Evolutionary conservation across 1,140 invertebrate species (phyloP).

Genomic region (Centruroides vittatus): DNA sequence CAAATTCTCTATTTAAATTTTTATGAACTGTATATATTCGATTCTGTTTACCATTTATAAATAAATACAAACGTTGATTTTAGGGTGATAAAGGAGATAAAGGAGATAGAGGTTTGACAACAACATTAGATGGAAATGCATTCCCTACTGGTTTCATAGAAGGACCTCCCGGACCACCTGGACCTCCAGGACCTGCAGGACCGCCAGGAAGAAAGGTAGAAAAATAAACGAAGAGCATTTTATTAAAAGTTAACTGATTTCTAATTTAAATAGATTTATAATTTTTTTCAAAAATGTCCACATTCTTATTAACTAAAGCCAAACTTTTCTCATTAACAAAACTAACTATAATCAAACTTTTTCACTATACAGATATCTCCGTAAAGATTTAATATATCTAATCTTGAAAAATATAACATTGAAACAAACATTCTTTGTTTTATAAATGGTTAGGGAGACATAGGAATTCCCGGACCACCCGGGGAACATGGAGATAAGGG

Average conservation of each 20-base stretch:
- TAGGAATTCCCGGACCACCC: slow-evolving; percentile 61
- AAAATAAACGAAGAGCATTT: too few species aligned
- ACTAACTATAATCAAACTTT: too few species aligned
- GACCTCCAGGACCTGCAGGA: slow-evolving; percentile 54
- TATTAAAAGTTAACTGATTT: too few species aligned
- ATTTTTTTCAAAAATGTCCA: too few species aligned
- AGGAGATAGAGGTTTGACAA: slow-evolving; percentile 74
- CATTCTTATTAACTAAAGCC: too few species aligned
- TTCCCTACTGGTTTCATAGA: slow-evolving; percentile 82
- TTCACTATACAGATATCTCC: too few species aligned
- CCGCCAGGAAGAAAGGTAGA: slow-evolving; percentile 50
- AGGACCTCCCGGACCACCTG: slow-evolving; percentile 75
- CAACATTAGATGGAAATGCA: slow-evolving; percentile 72
- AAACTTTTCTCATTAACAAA: too few species aligned
- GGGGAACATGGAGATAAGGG: slow-evolving; percentile 81
- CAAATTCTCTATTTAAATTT: too few species aligned
- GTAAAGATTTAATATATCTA: too few species aligned
- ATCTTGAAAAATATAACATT: too few species aligned
- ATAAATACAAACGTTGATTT: background rate
- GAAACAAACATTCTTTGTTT: background rate
- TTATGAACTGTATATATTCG: too few species aligned
- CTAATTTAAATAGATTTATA: too few species aligned
- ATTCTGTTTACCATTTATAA: background rate
- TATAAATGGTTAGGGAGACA: slow-evolving; percentile 36
- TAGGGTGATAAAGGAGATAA: slow-evolving; percentile 81